These are phyloP conservation scores for Aspidapion aeneum DNA, from an alignment of 2,888 invertebrate species.

Conservation along the genomic window DNA sequence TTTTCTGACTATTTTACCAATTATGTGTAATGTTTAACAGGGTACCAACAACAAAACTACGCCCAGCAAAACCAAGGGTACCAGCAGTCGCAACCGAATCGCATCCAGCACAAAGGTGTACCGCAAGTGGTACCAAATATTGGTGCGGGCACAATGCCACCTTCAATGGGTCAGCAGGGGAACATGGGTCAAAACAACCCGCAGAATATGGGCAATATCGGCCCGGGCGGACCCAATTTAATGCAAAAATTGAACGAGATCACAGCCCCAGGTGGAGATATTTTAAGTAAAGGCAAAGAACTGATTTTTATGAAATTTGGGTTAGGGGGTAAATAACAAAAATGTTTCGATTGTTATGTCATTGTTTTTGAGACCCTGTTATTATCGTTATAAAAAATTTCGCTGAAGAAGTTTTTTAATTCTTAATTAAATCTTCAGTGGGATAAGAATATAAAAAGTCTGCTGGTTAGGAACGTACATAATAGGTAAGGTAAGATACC, in stretches of 20 bases:
- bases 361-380: slow-evolving; percentile 21
- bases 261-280: slow-evolving; percentile 85
- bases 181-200: slow-evolving; percentile 49
- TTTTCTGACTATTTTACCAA: too few species aligned
- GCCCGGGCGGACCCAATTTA: slow-evolving; percentile 63
- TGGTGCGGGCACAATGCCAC: slow-evolving; percentile 25
- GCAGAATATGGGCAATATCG: slow-evolving; percentile 47
- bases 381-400: too few species aligned
- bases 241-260: slow-evolving; percentile 90
- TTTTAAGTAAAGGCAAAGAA: slow-evolving; percentile 90
- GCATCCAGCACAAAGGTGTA: slow-evolving; percentile 41
- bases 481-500: too few species aligned
- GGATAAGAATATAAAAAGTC: too few species aligned
- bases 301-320: slow-evolving; percentile 94
- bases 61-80: slow-evolving; percentile 32
- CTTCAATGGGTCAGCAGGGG: slow-evolving; percentile 45
- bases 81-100: slow-evolving; percentile 25
- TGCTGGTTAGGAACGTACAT: too few species aligned
- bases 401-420: too few species aligned
- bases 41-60: slow-evolving; percentile 33
- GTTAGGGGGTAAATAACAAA: slow-evolving; percentile 61
- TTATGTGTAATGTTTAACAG: too few species aligned
- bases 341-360: slow-evolving; percentile 23
- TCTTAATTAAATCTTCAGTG: too few species aligned
- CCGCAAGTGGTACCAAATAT: slow-evolving; percentile 50